Conservation (phyloP, 2,797 vertebrate genomes). For the Clamator glandarius region DNA sequence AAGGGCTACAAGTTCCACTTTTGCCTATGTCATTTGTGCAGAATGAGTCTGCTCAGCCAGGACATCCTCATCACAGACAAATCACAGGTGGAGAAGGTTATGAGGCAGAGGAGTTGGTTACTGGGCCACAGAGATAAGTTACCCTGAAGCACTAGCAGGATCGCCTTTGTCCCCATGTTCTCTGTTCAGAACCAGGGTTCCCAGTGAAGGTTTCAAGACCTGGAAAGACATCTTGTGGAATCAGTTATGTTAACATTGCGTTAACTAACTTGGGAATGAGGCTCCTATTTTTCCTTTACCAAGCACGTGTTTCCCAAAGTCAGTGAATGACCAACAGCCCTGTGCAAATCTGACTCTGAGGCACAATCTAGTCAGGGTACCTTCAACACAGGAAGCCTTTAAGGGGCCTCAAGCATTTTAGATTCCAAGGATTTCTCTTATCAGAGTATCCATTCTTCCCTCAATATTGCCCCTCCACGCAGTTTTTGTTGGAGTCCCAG, state of each 20-base stretch:
- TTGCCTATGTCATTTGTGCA: background rate
- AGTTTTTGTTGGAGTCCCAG: background rate
- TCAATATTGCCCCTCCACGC: background rate
- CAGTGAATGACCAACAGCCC: background rate
- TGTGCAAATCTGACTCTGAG: background rate
- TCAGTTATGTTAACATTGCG: background rate
- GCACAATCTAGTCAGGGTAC: background rate
- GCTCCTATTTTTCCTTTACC: background rate
- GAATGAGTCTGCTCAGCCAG: background rate
- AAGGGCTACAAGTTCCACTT: background rate
- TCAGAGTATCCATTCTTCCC: background rate
- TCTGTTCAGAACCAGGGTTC: background rate
- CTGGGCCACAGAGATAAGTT: background rate
- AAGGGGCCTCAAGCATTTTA: background rate
- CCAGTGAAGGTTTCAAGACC: background rate
- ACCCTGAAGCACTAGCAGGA: background rate
- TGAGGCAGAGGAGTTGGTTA: background rate
- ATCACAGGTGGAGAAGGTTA: background rate
- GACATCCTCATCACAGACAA: background rate
- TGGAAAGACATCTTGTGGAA: background rate
- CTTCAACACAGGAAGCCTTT: background rate
- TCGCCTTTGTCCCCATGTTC: background rate
- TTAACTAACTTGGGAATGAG: background rate
- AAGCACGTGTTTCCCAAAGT: background rate
- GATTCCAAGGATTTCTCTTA: background rate